Evolutionary conservation across 2,888 invertebrate species (phyloP).

Genomic region (Caradrina kadenii): DNA sequence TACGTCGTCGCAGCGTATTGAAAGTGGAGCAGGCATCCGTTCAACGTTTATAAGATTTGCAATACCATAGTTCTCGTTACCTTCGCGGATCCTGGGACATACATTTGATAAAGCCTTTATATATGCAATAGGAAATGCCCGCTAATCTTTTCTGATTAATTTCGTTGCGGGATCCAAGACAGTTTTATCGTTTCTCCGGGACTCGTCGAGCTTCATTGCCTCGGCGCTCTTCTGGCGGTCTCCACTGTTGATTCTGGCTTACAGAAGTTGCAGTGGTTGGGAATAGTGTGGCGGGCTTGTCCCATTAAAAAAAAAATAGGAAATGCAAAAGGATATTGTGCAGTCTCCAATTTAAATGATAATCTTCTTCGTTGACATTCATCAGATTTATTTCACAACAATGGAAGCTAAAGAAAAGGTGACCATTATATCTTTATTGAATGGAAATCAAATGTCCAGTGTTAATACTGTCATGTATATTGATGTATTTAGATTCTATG

Average conservation of each 20-base stretch:
- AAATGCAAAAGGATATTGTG: slow-evolving; percentile 15
- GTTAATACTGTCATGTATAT: slow-evolving; percentile 24
- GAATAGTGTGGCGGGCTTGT: too few relatives aligned
- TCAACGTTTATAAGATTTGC: slow-evolving; percentile 75
- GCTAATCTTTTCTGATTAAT: too few relatives aligned
- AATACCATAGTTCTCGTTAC: slow-evolving; percentile 70
- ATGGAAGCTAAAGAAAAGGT: slow-evolving; percentile 26
- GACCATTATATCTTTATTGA: slow-evolving; percentile 31
- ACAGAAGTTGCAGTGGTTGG: too few relatives aligned
- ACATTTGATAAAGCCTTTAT: slow-evolving; percentile 18
- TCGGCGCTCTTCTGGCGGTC: too few relatives aligned
- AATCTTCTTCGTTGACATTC: slow-evolving; percentile 42
- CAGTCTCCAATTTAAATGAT: slow-evolving; percentile 49
- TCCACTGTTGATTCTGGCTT: too few relatives aligned
- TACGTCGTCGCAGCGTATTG: slow-evolving; percentile 73
- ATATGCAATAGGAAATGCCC: slow-evolving; percentile 13
- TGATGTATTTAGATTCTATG: slow-evolving; percentile 7
- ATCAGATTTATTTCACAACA: slow-evolving; percentile 37
- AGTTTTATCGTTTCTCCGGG: too few relatives aligned
- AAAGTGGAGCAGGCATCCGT: slow-evolving; percentile 86
- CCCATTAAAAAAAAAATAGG: too few relatives aligned
- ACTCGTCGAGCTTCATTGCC: too few relatives aligned
- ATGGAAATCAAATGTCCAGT: slow-evolving; percentile 40
- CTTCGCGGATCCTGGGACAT: slow-evolving; percentile 63
- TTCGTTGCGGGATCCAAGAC: too few relatives aligned